Base-by-base conservation (phyloP, 2,888 invertebrate species). In the Buathra laborator region DNA sequence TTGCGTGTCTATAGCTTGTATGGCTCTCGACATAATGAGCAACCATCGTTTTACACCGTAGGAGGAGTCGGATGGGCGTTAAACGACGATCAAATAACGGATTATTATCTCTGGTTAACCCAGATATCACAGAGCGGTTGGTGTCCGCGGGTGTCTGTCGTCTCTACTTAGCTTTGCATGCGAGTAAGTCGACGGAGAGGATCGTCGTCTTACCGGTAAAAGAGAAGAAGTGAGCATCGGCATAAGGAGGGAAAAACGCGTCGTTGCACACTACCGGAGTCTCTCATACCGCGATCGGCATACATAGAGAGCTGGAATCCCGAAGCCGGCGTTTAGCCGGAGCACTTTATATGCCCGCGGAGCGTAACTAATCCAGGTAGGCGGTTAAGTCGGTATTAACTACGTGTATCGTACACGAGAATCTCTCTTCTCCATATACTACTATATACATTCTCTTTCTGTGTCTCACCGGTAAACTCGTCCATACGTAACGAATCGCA, bases 311-410 rank as follows among this genome's bases (percentile, higher is more conserved):
- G 72, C 70, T 66, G 77, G 64, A 83, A 66, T 80, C 66, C 59
- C 80, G 71, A 72, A 85, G 85, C 77, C 84, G 77, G 74, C 81
- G 83, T 78, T 81, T 85, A 83, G 76, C 51, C 74, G 79, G 59
- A 32, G 44, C 85, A 84, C 82, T 86, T 83, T 86, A 86, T 48
- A 37, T 85, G 82, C 82, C 81, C 82, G 86, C 74, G 79, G 85
- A 85, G 88, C 88, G 88, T 88, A 87, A 88, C 87, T 87, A 88
- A 88, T 88, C 85, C 84, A 85, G 88, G 85, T 87, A 86, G 85
- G 83, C 85, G 87, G 84, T 87, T 85, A 80, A 83, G 71, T 72
- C 74, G 72, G 81, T 84, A 87, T 87, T 86, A 88, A 88, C 81
- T 85, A 87, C 83, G 81, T 78, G 72, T 86, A 87, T 88, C 83